These are phyloP conservation scores for Ricordea florida DNA, from an alignment of 92 coral and sea anemone species.

Conservation along the genomic window DNA sequence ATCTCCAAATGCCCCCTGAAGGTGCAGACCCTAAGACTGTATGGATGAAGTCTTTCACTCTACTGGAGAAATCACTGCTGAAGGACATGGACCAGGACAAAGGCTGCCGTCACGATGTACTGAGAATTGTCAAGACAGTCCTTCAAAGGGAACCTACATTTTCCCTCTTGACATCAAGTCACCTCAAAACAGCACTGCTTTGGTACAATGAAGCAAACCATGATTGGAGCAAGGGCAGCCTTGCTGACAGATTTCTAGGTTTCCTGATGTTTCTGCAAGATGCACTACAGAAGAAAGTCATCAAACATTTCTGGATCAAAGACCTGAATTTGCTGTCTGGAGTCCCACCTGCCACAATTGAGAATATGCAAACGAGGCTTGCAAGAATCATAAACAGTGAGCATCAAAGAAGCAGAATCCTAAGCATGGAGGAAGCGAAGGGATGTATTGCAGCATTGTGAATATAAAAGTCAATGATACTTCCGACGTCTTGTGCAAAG, in stretches of 20 bases:
- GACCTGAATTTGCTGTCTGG: conserved; percentile 61
- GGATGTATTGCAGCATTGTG: background rate
- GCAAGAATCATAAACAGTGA: conserved; percentile 52
- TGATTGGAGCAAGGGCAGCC: conserved; percentile 59
- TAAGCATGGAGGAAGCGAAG: conserved; percentile 6
- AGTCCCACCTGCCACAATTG: conserved; percentile 31
- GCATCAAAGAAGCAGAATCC: conserved; percentile 44
- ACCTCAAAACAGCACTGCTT: conserved; percentile 51
- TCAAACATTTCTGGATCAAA: conserved; percentile 66
- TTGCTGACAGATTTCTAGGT: conserved; percentile 69
- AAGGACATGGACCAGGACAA: conserved; percentile 61
- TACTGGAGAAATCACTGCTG: conserved; percentile 28
- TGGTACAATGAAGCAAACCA: conserved; percentile 6
- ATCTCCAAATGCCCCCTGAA: background rate
- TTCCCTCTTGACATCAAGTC: conserved; percentile 25
- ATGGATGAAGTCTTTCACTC: conserved; percentile 59
- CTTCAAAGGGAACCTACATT: conserved; percentile 67
- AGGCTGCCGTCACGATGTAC: conserved; percentile 67
- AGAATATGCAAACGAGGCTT: conserved; percentile 68
- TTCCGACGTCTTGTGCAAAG: too few relatives aligned
- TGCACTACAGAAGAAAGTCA: conserved; percentile 18
- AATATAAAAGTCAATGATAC: too few relatives aligned
- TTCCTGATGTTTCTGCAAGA: conserved; percentile 42
- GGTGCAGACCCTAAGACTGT: background rate
- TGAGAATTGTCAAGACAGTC: conserved; percentile 46